A percentile compares a stretch with the other conserved stretches of the same genome.
Evolutionary conservation across 2,888 invertebrate genomes (phyloP).

Genomic region (Geotrupes spiniger): DNA sequence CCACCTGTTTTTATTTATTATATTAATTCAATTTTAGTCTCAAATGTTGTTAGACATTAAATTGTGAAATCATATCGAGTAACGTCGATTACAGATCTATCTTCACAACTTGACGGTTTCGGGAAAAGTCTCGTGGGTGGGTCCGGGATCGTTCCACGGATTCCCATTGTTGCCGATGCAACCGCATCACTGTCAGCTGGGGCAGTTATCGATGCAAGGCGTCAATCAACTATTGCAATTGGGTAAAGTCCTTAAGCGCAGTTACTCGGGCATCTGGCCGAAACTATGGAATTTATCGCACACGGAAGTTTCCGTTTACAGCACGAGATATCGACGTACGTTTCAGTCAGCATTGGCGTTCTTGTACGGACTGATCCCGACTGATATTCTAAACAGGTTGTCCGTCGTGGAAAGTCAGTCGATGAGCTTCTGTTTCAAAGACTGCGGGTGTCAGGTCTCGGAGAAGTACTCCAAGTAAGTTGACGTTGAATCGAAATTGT

Average conservation of each 20-base stretch:
- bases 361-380: conserved; percentile 67
- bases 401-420: conserved; percentile 74
- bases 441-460: conserved; percentile 76
- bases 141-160: conserved; percentile 79
- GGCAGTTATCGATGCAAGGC: conserved; percentile 81
- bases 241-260: conserved; percentile 65
- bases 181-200: conserved; percentile 71
- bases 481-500: not conserved
- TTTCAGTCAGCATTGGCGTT: conserved; percentile 87
- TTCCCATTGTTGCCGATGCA: conserved; percentile 73
- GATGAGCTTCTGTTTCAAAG: conserved; percentile 80
- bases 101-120: conserved; percentile 56
- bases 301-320: conserved; percentile 68
- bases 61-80: too few species aligned
- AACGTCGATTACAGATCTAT: conserved; percentile 49
- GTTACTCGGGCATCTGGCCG: conserved; percentile 52
- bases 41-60: too few species aligned
- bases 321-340: conserved; percentile 84
- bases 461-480: conserved; percentile 58
- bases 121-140: conserved; percentile 70
- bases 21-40: too few species aligned
- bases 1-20: too few species aligned
- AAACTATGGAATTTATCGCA: conserved; percentile 51
- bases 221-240: conserved; percentile 78
- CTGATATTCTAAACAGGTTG: conserved; percentile 64